Evolutionary conservation across 2,797 vertebrate species (phyloP), one percentile per base, ranked within the genome.

Genomic region (Choloepus didactylus): DNA sequence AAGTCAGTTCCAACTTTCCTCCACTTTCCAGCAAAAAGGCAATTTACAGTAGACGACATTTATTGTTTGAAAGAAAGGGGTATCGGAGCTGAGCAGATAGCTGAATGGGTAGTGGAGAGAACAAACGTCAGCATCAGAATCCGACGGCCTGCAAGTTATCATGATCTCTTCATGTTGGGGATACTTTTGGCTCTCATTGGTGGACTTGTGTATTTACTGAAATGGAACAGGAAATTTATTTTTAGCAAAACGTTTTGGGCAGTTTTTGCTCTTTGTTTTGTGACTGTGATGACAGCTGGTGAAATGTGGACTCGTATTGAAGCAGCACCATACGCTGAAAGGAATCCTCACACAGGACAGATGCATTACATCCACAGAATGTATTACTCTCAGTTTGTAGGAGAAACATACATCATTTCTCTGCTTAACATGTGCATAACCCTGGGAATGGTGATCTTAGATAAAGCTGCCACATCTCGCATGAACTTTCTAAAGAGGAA

Each of bases 221-320:
- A 49, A 60, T 59, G 21, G 31, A 86, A 38, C 25, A 54, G 81
- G 56, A 54, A 46, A 83, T 70, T 83, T 84, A 35, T 73, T 88
- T 89, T 64, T 51, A 88, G 75, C 85, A 72, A 51, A 70, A 69
- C 9, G 19, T 73, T 93, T 27, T 62, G 92, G 49, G 87, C 75
- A 31, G 38, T 69, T 82, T 82, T 82, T 64, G 70, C 38, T 80
- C 31, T 94, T 54, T 72, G 46, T 73, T 87, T 89, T 89, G 85
- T 77, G 62, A 38, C 59, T 6, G 23, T 94, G 54, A 86, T 86
- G 81, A 79, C 35, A 25, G 73, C 91, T 84, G 83, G 77, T 83
- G 70, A 73, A 54, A 80, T 87, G 75, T 86, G 67, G 85, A 70
- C 62, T 76, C 31, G 49, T 2, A 77, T 86, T 75, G 27, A 41